Evolutionary conservation across 2,888 invertebrate genomes (phyloP), one percentile per base, ranked within the genome.

Genomic region (Polydrusus pterygomalis): DNA sequence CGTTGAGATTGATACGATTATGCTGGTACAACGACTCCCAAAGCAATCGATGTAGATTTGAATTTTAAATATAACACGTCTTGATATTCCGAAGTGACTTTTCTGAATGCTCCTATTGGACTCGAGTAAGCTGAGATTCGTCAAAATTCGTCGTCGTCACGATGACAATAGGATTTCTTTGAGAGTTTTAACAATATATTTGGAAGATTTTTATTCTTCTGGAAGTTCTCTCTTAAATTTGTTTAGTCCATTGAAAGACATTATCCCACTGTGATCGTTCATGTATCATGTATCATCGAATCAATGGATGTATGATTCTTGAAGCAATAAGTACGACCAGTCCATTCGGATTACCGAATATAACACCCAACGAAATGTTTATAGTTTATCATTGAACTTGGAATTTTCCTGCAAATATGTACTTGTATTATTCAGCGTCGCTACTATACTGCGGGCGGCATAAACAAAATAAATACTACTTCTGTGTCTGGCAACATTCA

Each of bases 31-130:
- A 68, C 65, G 62, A 63, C 47, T 71, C 34, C 62, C 20, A 71
- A 63, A 68, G 68, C 71, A 71, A 75, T 75, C 75, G 67, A 75
- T 75, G 62, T 58, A 65, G 71, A 75, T 75, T 75, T 75, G 75
- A 75, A 75, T 71, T 75, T 75, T 67, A 75, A 75, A 75, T 75
- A 74, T 74, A 74, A 70, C 74, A 74, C 64, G 70, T 74, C 70
- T 74, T 70, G 74, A 74, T 74, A 74, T 74, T 58, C 58, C 45
- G 64, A 63, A 74, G 70, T 70, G 69, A 70, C 69, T 70, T 70
- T 74, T 47, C 70, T 64, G 51, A 70, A 62, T 17, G 68, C 34
- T 54, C 20, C 58, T 62, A 47, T 74, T 62, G 62, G 68, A 68
- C 43, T 74, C 54, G 62, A 74, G 70, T 70, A 74, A 64, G 74